Conservation (phyloP, 2,888 invertebrate species). For the Arge pagana region DNA sequence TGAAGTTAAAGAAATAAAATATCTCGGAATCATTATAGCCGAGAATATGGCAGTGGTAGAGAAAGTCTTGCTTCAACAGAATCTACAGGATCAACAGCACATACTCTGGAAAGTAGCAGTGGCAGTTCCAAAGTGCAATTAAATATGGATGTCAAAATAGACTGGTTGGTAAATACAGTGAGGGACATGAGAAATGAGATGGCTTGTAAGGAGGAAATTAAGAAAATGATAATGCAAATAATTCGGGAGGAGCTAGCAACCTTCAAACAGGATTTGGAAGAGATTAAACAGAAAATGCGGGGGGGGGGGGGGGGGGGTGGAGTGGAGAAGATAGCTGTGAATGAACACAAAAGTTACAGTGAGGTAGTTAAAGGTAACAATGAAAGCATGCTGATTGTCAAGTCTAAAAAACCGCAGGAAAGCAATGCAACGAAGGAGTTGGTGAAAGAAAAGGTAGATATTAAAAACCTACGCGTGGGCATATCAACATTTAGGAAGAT, state of each 20-base stretch:
- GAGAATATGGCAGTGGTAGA: too few species aligned
- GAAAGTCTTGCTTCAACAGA: too few species aligned
- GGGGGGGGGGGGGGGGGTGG: neutral
- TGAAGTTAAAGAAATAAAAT: neutral
- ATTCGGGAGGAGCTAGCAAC: constrained; percentile 21
- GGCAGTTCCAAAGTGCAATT: too few species aligned
- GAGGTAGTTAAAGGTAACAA: constrained; percentile 9
- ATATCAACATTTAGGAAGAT: constrained; percentile 14
- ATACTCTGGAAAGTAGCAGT: too few species aligned
- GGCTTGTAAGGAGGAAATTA: neutral
- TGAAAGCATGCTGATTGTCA: constrained; percentile 23
- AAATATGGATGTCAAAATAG: neutral
- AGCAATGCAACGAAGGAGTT: constrained; percentile 23
- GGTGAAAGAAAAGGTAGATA: constrained; percentile 24
- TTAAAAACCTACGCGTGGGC: constrained; percentile 22
- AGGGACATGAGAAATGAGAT: constrained; percentile 14
- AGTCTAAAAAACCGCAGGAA: constrained; percentile 27
- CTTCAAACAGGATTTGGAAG: constrained; percentile 19
- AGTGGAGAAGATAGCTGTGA: neutral
- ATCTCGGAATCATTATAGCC: neutral
- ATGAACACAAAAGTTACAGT: constrained; percentile 6
- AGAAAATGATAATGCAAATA: neutral
- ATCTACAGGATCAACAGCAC: too few species aligned
- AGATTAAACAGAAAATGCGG: constrained; percentile 13
- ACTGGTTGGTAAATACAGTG: constrained; percentile 13